Evolutionary conservation across 2,888 invertebrate species (phyloP).

Genomic region (Brachypterus glaber): DNA sequence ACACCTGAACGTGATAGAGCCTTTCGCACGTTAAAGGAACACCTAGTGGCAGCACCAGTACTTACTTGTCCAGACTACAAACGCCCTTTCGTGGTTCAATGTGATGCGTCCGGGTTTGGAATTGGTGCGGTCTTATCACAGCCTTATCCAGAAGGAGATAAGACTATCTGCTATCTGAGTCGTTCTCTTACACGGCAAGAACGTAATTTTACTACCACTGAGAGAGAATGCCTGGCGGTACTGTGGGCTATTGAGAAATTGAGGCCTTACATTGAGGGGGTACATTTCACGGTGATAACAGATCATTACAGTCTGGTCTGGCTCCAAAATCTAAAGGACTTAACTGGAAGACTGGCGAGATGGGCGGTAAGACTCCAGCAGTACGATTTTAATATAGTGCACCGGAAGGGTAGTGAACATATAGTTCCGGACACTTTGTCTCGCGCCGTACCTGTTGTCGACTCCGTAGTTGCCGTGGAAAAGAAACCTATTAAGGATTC

Average conservation of each 20-base stretch:
- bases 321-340: slow-evolving; percentile 10
- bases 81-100: slow-evolving; percentile 5
- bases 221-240: slow-evolving; percentile 14
- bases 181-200: slow-evolving; percentile 6
- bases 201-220: slow-evolving; percentile 13
- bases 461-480: neutral
- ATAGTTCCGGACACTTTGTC: slow-evolving; percentile 4
- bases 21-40: slow-evolving; percentile 8
- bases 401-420: slow-evolving; percentile 11
- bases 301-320: slow-evolving; percentile 14
- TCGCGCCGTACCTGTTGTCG: slow-evolving; percentile 8
- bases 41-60: slow-evolving; percentile 9
- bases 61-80: slow-evolving; percentile 10
- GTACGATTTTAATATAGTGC: slow-evolving; percentile 12
- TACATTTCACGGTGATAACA: slow-evolving; percentile 11
- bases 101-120: slow-evolving; percentile 10
- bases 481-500: neutral
- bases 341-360: slow-evolving; percentile 11
- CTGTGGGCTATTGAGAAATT: slow-evolving; percentile 13
- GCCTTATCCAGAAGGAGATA: slow-evolving; percentile 6
- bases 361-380: slow-evolving; percentile 11
- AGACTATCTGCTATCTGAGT: neutral
- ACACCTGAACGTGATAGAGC: slow-evolving; percentile 3
- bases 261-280: slow-evolving; percentile 14
- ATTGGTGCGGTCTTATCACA: slow-evolving; percentile 15